Evolutionary conservation across 2,797 vertebrate genomes (phyloP).

Genomic region (Danio jaintianensis): DNA sequence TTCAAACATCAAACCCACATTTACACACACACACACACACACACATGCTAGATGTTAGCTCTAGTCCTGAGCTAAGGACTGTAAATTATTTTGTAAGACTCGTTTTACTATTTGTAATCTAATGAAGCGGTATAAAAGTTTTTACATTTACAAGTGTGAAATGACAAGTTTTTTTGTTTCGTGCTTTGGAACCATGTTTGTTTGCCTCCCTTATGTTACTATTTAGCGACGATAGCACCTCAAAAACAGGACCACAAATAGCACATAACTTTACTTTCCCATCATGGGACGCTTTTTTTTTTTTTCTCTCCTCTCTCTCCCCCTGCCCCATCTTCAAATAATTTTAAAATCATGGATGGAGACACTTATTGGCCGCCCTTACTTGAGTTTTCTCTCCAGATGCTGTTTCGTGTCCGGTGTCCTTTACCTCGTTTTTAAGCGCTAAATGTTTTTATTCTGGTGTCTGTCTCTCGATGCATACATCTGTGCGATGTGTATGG

Average conservation of each 20-base stretch:
- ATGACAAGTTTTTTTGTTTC: slow-evolving; percentile 44
- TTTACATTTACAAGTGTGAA: slow-evolving; percentile 64
- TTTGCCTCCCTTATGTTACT: slow-evolving; percentile 40
- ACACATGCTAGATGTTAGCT: slow-evolving; percentile 51
- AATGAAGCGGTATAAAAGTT: slow-evolving; percentile 70
- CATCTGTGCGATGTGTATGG: slow-evolving; percentile 25
- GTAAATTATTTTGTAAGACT: slow-evolving; percentile 76
- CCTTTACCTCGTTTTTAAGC: slow-evolving; percentile 65
- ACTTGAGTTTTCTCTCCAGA: slow-evolving; percentile 52
- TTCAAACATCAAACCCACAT: slow-evolving; percentile 23
- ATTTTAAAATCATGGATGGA: slow-evolving; percentile 68
- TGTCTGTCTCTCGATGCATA: slow-evolving; percentile 52
- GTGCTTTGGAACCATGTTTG: slow-evolving; percentile 38
- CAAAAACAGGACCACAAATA: slow-evolving; percentile 48
- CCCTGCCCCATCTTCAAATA: no score
- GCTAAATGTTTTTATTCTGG: slow-evolving; percentile 60
- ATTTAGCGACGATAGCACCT: slow-evolving; percentile 55
- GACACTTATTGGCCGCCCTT: slow-evolving; percentile 41
- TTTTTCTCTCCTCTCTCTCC: no score
- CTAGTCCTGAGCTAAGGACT: slow-evolving; percentile 60
- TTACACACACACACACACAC: slow-evolving; percentile 8
- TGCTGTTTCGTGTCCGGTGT: slow-evolving; percentile 48
- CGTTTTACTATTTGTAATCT: slow-evolving; percentile 72
- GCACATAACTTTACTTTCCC: slow-evolving; percentile 28
- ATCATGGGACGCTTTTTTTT: slow-evolving; percentile 37